Evolutionary conservation across 2,113 vertebrate species (phyloP).

Genomic region (Megaptera novaeangliae): DNA sequence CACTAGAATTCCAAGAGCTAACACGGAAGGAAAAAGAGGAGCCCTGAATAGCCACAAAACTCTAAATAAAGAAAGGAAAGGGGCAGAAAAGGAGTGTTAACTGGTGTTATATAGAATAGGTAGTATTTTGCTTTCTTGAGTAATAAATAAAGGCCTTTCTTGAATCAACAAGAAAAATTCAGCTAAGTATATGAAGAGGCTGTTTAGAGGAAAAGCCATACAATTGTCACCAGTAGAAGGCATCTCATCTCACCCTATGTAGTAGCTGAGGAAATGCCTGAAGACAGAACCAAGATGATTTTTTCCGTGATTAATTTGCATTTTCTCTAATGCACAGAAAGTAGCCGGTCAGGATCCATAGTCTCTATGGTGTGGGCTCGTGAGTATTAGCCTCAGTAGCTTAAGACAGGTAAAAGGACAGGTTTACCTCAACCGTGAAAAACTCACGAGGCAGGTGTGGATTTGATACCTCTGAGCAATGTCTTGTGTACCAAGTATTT

Average conservation of each 20-base stretch:
- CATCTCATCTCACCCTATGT: too few relatives aligned
- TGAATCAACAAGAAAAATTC: not conserved
- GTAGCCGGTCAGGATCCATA: rapidly evolving
- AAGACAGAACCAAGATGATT: not conserved
- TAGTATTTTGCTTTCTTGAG: not conserved
- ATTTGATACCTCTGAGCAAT: not conserved
- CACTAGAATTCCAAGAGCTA: too few relatives aligned
- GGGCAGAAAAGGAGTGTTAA: not conserved
- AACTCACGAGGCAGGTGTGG: not conserved
- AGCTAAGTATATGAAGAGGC: not conserved
- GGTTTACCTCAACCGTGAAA: not conserved
- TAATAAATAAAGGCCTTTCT: not conserved
- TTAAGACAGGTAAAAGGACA: too few relatives aligned
- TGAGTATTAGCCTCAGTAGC: not conserved
- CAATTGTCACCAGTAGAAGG: rapidly evolving
- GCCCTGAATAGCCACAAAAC: too few relatives aligned
- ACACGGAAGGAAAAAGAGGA: not conserved
- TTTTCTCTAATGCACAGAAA: not conserved
- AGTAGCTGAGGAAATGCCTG: not conserved
- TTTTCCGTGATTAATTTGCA: not conserved
- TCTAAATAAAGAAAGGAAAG: not conserved
- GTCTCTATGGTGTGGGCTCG: too few relatives aligned
- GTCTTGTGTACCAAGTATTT: not conserved
- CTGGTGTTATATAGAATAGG: too few relatives aligned
- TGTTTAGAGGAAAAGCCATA: not conserved